These are phyloP conservation scores for Molanna angustata DNA, from an alignment of 2,888 invertebrate genomes.

Conservation along the genomic window DNA sequence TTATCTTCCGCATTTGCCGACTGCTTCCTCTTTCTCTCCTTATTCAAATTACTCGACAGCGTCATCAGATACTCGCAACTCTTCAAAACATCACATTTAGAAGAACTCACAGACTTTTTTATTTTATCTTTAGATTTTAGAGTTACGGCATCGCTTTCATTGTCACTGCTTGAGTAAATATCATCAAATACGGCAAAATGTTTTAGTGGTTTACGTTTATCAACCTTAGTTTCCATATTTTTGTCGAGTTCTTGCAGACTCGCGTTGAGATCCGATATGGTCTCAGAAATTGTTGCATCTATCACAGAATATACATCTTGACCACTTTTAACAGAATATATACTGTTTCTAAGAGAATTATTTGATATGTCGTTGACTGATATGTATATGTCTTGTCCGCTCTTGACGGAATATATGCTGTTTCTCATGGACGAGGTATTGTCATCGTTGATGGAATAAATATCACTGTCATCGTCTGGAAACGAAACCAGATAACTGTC, in stretches of 20 bases:
- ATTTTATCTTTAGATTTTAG: neutral
- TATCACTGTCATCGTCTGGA: slow-evolving; percentile 42
- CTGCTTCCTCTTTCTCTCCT: too few relatives aligned
- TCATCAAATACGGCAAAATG: neutral
- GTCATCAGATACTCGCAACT: too few relatives aligned
- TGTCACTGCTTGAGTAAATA: neutral
- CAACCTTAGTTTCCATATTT: neutral
- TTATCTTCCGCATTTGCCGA: neutral
- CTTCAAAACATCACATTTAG: neutral
- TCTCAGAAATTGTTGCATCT: slow-evolving; percentile 26
- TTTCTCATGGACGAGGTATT: slow-evolving; percentile 20
- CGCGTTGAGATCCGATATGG: slow-evolving; percentile 20
- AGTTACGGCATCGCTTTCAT: neutral
- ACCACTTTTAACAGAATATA: slow-evolving; percentile 23
- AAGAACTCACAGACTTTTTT: neutral
- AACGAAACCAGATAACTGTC: slow-evolving; percentile 46
- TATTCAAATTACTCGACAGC: too few relatives aligned
- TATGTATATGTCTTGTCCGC: slow-evolving; percentile 19
- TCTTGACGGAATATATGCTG: slow-evolving; percentile 27
- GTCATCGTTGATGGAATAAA: slow-evolving; percentile 34
- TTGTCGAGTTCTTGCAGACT: slow-evolving; percentile 24
- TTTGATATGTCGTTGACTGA: slow-evolving; percentile 21
- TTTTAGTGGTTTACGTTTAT: slow-evolving; percentile 3
- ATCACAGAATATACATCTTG: slow-evolving; percentile 22
- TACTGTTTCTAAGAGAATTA: slow-evolving; percentile 14